A percentile compares a stretch with the other conserved stretches of the same genome.
These are phyloP conservation scores for Clostera curtula DNA, from an alignment of 2,888 invertebrate species.

Conservation along the genomic window DNA sequence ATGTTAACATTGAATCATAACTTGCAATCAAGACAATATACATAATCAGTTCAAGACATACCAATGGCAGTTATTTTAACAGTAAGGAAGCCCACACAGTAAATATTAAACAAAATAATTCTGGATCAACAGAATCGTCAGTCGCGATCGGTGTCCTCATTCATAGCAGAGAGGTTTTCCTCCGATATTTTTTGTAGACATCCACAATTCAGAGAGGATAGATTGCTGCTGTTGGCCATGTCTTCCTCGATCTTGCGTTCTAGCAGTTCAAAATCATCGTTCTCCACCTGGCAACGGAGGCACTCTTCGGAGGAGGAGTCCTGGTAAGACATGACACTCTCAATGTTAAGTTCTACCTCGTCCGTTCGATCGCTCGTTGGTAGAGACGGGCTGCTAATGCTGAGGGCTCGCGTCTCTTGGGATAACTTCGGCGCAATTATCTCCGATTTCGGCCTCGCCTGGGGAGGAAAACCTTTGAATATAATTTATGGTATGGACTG, in stretches of 20 bases:
- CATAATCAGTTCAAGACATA: not conserved
- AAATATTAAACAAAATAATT: conserved; percentile 14
- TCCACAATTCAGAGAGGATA: conserved; percentile 33
- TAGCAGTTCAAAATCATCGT: conserved; percentile 55
- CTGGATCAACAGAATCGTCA: conserved; percentile 26
- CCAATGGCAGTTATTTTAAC: not conserved
- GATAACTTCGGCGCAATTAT: conserved; percentile 30
- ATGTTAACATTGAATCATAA: too few species aligned
- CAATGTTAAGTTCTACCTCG: conserved; percentile 59
- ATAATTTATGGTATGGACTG: too few species aligned
- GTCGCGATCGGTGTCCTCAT: conserved; percentile 40
- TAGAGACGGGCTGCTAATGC: conserved; percentile 55
- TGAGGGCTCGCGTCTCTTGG: conserved; percentile 38
- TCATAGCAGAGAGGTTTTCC: conserved; percentile 49
- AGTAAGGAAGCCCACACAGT: not conserved
- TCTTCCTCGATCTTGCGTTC: conserved; percentile 58
- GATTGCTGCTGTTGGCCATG: conserved; percentile 26
- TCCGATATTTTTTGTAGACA: conserved; percentile 61
- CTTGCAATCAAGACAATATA: too few species aligned
- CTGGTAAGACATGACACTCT: conserved; percentile 56
- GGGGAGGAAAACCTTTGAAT: too few species aligned
- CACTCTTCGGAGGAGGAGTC: conserved; percentile 67
- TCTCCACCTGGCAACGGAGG: conserved; percentile 42
- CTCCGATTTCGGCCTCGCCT: conserved; percentile 42
- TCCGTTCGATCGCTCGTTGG: conserved; percentile 30